A percentile compares a stretch with the other conserved stretches of the same genome.
phyloP scores from a whole-genome alignment of 2,888 invertebrate genomes.

The Magallana nippona region DNA sequence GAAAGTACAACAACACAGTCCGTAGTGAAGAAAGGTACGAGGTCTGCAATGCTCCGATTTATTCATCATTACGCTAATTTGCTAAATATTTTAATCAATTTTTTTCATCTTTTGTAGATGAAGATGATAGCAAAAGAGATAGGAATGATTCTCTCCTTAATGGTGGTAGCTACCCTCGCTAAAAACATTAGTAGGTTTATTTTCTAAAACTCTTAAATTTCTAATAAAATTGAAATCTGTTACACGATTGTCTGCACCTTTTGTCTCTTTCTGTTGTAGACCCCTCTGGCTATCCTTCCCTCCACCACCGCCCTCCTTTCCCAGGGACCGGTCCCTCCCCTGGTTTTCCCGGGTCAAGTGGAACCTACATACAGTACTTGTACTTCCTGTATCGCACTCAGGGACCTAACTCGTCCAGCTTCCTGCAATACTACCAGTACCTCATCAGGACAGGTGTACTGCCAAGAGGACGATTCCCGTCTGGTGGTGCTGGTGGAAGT shows the following conservation, averaged over 20 bases:
- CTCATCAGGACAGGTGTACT: background rate
- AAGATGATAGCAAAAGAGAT: background rate
- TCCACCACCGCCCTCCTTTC: background rate
- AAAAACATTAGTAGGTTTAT: background rate
- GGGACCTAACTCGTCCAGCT: background rate
- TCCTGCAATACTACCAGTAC: background rate
- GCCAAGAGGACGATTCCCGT: background rate
- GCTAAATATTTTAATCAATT: background rate
- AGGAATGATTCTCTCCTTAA: background rate
- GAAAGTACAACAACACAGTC: background rate
- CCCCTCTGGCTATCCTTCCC: background rate
- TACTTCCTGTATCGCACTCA: conserved; percentile 10
- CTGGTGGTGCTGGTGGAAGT: background rate
- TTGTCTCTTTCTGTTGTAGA: background rate
- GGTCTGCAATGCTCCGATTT: no score
- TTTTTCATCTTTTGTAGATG: background rate
- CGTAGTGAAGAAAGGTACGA: background rate
- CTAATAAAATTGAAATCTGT: no score
- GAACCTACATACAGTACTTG: background rate
- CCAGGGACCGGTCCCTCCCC: background rate
- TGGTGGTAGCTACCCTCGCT: background rate
- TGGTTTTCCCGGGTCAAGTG: background rate
- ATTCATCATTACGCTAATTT: background rate
- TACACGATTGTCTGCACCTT: no score
- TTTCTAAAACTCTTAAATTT: no score